These are phyloP conservation scores for Latrodectus hesperus DNA, from an alignment of 2,888 invertebrate species.

Conservation along the genomic window DNA sequence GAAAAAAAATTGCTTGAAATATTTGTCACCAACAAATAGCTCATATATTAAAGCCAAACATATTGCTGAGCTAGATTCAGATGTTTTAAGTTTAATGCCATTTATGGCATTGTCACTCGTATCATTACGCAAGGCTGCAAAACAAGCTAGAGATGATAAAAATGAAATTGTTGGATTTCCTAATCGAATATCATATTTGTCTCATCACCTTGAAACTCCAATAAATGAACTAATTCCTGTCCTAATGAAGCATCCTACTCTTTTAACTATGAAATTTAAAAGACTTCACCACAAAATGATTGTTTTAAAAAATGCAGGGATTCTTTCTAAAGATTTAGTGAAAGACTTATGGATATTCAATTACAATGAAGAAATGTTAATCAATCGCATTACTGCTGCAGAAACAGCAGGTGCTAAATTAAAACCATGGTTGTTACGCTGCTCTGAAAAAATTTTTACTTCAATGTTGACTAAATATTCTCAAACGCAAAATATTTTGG, in stretches of 20 bases:
- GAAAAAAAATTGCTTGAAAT: slow-evolving; percentile 17
- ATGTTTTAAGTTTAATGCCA: slow-evolving; percentile 27
- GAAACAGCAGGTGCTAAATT: slow-evolving; percentile 30
- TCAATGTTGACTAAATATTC: slow-evolving; percentile 14
- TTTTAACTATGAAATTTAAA: slow-evolving; percentile 51
- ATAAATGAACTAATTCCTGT: slow-evolving; percentile 14
- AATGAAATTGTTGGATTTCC: slow-evolving; percentile 17
- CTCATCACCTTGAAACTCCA: slow-evolving; percentile 29
- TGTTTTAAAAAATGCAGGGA: slow-evolving; percentile 36
- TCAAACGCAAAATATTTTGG: slow-evolving; percentile 34
- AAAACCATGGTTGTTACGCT: slow-evolving; percentile 59
- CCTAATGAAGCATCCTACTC: slow-evolving; percentile 43
- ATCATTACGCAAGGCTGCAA: slow-evolving; percentile 13
- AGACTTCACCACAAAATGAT: slow-evolving; percentile 50
- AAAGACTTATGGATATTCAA: slow-evolving; percentile 66
- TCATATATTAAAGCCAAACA: slow-evolving; percentile 20
- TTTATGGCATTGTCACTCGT: slow-evolving; percentile 12
- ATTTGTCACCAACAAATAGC: not conserved
- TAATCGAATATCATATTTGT: slow-evolving; percentile 43
- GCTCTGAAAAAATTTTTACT: slow-evolving; percentile 35
- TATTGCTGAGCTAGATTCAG: slow-evolving; percentile 22
- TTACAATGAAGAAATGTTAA: slow-evolving; percentile 35
- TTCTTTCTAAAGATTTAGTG: slow-evolving; percentile 37
- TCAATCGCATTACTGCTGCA: slow-evolving; percentile 29
- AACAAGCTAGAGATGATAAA: slow-evolving; percentile 28